These are phyloP conservation scores for Lampropteryx suffumata DNA, from an alignment of 2,888 invertebrate species.

Conservation along the genomic window DNA sequence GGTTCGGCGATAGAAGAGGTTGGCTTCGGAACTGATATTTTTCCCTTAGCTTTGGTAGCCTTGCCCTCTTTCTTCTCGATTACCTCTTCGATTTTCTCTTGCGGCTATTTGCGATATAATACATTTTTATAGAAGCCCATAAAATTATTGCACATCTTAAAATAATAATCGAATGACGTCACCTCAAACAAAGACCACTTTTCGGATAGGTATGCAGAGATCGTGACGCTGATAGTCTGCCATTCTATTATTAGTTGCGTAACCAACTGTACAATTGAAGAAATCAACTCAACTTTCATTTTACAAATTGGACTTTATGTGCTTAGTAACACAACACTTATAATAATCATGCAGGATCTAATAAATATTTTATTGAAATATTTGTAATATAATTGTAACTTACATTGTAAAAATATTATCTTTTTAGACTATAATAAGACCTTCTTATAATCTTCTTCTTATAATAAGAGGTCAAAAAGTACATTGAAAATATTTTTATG, in stretches of 20 bases:
- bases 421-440: too few relatives aligned
- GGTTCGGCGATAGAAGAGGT: conserved; percentile 47
- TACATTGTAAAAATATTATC: too few relatives aligned
- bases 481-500: too few relatives aligned
- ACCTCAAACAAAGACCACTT: too few relatives aligned
- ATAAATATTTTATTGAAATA: background rate
- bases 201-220: too few relatives aligned
- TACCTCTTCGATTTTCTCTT: conserved; percentile 66
- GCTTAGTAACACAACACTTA: background rate
- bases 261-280: background rate
- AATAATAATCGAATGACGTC: too few relatives aligned
- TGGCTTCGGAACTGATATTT: conserved; percentile 37
- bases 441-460: too few relatives aligned
- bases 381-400: too few relatives aligned
- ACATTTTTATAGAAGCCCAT: too few relatives aligned
- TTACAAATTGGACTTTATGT: background rate
- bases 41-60: conserved; percentile 39
- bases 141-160: too few relatives aligned
- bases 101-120: conserved; percentile 36
- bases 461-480: too few relatives aligned
- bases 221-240: too few relatives aligned
- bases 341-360: conserved; percentile 29
- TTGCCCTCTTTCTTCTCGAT: conserved; percentile 63
- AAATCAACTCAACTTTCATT: background rate
- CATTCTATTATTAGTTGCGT: background rate